Conservation (phyloP, 2,888 invertebrate genomes). For the Hoplodrina blanda region DNA sequence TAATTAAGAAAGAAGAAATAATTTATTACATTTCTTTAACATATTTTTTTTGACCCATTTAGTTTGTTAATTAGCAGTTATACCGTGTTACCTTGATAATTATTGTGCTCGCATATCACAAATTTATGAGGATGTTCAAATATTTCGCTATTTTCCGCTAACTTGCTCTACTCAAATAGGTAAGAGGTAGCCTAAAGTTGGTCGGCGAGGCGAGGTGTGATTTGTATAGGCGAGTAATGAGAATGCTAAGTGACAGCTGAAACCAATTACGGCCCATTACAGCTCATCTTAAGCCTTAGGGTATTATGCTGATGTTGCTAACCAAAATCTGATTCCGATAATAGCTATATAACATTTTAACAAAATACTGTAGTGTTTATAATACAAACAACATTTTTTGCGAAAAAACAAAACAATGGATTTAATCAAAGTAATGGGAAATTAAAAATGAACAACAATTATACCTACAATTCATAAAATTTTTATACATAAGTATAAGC, state of each 20-base stretch:
- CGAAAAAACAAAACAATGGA: conserved; percentile 8
- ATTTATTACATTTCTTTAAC: not conserved
- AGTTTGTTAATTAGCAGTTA: too few relatives aligned
- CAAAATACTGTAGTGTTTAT: not conserved
- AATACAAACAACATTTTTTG: not conserved
- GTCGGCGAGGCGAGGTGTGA: too few relatives aligned
- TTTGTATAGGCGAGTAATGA: too few relatives aligned
- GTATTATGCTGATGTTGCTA: not conserved
- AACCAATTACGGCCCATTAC: not conserved
- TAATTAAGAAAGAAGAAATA: not conserved
- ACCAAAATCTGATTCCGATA: not conserved
- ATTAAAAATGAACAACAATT: not conserved
- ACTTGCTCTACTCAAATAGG: too few relatives aligned
- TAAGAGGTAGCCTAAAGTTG: too few relatives aligned
- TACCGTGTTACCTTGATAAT: too few relatives aligned
- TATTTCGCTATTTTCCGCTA: too few relatives aligned
- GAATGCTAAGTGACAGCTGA: not conserved
- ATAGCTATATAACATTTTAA: not conserved
- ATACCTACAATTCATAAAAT: not conserved
- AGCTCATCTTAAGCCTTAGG: not conserved
- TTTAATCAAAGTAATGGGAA: not conserved
- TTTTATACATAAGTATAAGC: too few relatives aligned
- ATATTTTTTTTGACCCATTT: too few relatives aligned
- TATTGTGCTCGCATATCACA: too few relatives aligned
- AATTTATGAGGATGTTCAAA: too few relatives aligned